Evolutionary conservation across 2,113 vertebrate species (phyloP).

Genomic region (Apus apus): DNA sequence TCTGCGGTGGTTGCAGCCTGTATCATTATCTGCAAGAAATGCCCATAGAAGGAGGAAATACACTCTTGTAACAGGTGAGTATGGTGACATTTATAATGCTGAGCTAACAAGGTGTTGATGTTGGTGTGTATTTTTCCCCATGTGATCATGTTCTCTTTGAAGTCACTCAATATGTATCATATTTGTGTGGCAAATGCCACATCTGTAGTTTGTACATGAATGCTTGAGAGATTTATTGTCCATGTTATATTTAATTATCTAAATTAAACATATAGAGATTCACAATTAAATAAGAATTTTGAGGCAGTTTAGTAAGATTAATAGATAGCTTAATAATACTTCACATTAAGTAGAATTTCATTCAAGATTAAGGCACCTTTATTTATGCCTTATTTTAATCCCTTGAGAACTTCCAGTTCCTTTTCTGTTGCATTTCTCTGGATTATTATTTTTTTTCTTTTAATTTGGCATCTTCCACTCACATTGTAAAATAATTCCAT

Average conservation of each 20-base stretch:
- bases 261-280: neutral
- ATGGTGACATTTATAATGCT: neutral
- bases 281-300: neutral
- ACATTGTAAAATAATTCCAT: neutral
- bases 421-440: neutral
- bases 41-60: neutral
- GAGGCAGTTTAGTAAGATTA: neutral
- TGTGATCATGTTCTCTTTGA: slow-evolving; percentile 8
- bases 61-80: neutral
- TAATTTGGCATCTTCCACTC: neutral
- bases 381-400: neutral
- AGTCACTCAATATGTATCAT: neutral
- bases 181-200: neutral
- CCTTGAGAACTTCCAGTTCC: neutral
- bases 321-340: neutral
- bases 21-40: neutral
- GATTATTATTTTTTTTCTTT: neutral
- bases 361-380: neutral
- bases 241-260: neutral
- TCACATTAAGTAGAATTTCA: neutral
- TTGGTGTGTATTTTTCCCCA: neutral
- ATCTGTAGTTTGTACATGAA: slow-evolving; percentile 7
- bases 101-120: neutral
- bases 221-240: neutral
- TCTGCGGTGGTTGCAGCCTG: neutral